These are phyloP conservation scores for Taeniopygia guttata DNA, from an alignment of 2,797 vertebrate genomes.

Conservation along the genomic window DNA sequence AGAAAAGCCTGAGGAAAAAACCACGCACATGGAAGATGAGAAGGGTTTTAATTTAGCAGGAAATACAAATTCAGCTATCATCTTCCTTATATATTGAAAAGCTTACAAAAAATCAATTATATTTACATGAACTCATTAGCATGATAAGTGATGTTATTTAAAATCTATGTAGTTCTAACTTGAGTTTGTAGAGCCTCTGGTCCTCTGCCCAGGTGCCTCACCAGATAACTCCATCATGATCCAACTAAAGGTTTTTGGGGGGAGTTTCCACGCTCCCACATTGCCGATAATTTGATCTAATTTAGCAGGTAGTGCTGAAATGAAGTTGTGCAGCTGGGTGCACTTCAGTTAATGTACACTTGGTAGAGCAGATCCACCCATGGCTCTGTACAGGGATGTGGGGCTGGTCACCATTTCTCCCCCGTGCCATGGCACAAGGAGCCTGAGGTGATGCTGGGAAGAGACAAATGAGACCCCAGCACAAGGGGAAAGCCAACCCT, in stretches of 20 bases:
- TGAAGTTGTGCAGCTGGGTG: background rate
- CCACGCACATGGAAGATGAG: background rate
- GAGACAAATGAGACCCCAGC: background rate
- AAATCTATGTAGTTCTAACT: background rate
- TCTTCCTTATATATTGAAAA: background rate
- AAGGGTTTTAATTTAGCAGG: background rate
- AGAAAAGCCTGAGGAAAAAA: background rate
- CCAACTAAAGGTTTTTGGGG: background rate
- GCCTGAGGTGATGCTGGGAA: too few relatives aligned
- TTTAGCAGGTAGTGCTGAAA: fast-evolving
- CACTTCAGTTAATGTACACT: background rate
- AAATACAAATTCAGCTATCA: background rate
- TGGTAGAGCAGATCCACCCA: background rate
- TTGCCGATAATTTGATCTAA: background rate
- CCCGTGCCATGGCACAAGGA: fast-evolving
- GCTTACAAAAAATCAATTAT: background rate
- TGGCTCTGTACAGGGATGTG: fast-evolving
- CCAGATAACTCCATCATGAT: background rate
- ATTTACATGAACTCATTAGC: background rate
- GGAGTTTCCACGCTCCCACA: background rate
- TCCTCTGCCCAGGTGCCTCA: background rate
- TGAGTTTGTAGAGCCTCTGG: background rate
- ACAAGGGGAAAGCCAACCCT: background rate
- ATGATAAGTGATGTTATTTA: background rate
- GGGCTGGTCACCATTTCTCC: background rate